Evolutionary conservation across 2,113 vertebrate species (phyloP), one percentile per base, ranked within the genome.

Genomic region (Nothoprocta perdicaria): DNA sequence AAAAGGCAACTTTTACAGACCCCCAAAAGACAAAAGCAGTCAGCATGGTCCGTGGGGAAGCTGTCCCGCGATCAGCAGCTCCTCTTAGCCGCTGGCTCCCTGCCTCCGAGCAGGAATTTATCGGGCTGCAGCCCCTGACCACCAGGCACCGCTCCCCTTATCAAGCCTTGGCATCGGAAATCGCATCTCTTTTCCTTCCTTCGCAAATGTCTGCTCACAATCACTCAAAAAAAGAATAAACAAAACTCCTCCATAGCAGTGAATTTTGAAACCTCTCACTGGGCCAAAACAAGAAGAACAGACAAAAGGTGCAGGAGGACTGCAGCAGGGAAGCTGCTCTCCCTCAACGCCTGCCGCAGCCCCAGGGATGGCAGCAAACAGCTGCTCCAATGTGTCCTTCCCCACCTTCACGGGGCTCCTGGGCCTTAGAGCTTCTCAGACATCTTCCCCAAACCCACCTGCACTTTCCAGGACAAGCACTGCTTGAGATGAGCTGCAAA

Each of bases 401-500:
- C 57, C 40, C 52, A 35, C 14, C 17, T 61, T 67, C 65, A 65
- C 66, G 69, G 26, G 67, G 33, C 19, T 41, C 38, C 92, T 40
- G 74, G 45, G 58, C 62, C 66, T n/a, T 22, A 24, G 40, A 84
- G 71, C 29, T 81, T 62, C 67, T 35, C 43, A 62, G 79, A 91
- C 60, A 9, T 40, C 24, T 14, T 45, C 2, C 22, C 55, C 71
- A 50, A 74, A 53, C 27, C 23, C 57, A 29, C 52, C 73, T 29
- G 24, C 61, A 24, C 81, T 88, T 88, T 78, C 35, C 40, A 75
- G 62, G 77, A 53, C 68, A 53, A 65, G n/a, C 40, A 72, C 66
- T 21, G 77, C 90, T 66, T 50, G 27, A 90, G 78, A 69, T 66
- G 79, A 92, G 41, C 53, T 58, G 31, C 58, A 92, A 89, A 90